Evolutionary conservation across 1,140 invertebrate genomes (phyloP).

Genomic region (Hestina assimilis): DNA sequence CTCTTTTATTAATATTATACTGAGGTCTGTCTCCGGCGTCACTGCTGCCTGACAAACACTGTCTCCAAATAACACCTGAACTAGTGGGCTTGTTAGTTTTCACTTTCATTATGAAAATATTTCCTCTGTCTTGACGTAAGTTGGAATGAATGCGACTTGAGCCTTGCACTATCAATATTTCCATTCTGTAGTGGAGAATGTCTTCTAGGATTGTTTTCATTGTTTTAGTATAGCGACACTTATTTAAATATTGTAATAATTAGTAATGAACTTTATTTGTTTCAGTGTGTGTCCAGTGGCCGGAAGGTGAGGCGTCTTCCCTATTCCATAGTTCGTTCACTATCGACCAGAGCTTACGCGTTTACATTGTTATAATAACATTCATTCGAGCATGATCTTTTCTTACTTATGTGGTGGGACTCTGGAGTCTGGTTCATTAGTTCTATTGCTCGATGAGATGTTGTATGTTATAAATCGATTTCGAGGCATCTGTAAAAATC

Average conservation of each 20-base stretch:
- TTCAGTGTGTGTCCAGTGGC: constrained; percentile 93
- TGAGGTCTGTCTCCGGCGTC: constrained; percentile 56
- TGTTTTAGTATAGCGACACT: constrained; percentile 47
- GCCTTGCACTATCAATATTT: constrained; percentile 63
- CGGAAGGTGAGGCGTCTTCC: constrained; percentile 84
- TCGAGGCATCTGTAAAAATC: constrained; percentile 55
- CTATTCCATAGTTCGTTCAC: constrained; percentile 34
- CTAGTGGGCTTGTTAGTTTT: constrained; percentile 65
- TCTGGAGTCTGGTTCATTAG: constrained; percentile 65
- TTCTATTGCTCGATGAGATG: constrained; percentile 58
- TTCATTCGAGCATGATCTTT: constrained; percentile 69
- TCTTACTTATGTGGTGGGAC: constrained; percentile 69
- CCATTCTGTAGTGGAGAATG: constrained; percentile 68
- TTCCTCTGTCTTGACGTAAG: constrained; percentile 51
- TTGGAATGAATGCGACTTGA: constrained; percentile 61
- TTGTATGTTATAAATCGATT: constrained; percentile 54
- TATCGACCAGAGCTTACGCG: constrained; percentile 60
- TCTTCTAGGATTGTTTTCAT: constrained; percentile 61
- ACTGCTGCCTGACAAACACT: constrained; percentile 47
- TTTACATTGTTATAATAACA: constrained; percentile 71
- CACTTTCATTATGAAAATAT: constrained; percentile 39
- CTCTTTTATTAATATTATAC: background rate
- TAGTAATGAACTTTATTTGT: constrained; percentile 68
- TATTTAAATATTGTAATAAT: background rate
- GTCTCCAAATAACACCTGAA: constrained; percentile 47